A percentile compares a stretch with the other conserved stretches of the same genome.
phyloP scores from a whole-genome alignment of 1,140 invertebrate species.

The Trichonephila clavipes region DNA sequence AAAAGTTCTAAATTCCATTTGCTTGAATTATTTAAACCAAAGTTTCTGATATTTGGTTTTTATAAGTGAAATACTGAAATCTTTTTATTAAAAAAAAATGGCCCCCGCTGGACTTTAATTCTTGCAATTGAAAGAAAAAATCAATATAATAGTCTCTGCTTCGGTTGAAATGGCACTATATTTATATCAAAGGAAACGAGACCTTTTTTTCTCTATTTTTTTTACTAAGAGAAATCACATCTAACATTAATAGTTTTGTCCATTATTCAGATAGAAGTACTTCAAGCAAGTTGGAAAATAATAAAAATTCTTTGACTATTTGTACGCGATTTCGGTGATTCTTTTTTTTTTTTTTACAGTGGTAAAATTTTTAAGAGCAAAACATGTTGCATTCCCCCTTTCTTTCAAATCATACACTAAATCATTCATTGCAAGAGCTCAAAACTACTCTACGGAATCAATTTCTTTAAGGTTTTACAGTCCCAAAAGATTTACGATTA shows the following conservation, averaged over 20 bases:
- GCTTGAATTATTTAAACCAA: no score
- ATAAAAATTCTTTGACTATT: slow-evolving; percentile 9
- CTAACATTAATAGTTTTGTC: background rate
- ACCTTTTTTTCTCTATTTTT: background rate
- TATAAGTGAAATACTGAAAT: no score
- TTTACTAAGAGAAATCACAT: background rate
- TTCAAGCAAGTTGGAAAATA: background rate
- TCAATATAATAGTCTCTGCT: no score
- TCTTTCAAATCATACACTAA: background rate
- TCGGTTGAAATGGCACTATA: no score
- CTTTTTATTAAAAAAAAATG: no score
- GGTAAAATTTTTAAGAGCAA: background rate
- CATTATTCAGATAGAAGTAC: background rate
- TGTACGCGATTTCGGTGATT: background rate
- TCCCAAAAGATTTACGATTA: background rate
- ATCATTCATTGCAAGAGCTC: slow-evolving; percentile 14
- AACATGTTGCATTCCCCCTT: background rate
- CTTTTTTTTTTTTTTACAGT: background rate
- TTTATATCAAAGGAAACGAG: no score
- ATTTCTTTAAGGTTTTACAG: slow-evolving; percentile 69
- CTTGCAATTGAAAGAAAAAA: no score
- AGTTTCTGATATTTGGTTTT: no score
- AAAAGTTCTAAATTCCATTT: no score
- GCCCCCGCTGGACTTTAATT: no score
- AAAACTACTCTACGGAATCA: slow-evolving; percentile 43